phyloP scores from a whole-genome alignment of 2,113 vertebrate genomes.

The Cyanoderma ruficeps region DNA sequence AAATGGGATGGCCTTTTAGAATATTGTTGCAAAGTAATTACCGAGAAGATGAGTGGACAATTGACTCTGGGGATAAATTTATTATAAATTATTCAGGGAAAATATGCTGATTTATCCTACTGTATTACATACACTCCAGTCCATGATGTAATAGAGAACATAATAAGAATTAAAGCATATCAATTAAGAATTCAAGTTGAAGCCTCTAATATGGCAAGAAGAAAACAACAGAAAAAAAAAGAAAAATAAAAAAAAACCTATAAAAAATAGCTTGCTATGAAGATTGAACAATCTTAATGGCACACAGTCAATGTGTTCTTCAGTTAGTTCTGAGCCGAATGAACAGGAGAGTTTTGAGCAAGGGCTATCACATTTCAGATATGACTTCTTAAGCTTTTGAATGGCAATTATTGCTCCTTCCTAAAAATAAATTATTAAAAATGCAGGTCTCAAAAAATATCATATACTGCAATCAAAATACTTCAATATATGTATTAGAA shows the following conservation, averaged over 20 bases:
- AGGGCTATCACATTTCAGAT: background rate
- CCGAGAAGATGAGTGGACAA: background rate
- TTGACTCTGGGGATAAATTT: background rate
- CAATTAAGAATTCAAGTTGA: background rate
- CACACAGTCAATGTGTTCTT: background rate
- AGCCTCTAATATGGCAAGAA: background rate
- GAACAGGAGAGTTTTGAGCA: background rate
- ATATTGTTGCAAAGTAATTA: background rate
- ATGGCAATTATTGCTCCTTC: background rate
- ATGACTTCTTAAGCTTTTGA: background rate
- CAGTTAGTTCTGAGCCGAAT: background rate
- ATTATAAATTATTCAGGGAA: background rate
- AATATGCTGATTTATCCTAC: background rate
- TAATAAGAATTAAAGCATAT: background rate
- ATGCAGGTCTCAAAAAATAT: background rate
- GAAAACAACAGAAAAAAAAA: background rate
- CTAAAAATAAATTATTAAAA: background rate
- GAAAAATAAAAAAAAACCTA: background rate
- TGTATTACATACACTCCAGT: background rate
- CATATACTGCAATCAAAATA: background rate
- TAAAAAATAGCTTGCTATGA: background rate
- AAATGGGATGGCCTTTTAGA: background rate
- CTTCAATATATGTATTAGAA: background rate
- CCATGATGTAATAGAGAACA: background rate
- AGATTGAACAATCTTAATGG: background rate